These are phyloP conservation scores for Drosophila prolongata DNA, from an alignment of 2,888 invertebrate species.

Conservation along the genomic window DNA sequence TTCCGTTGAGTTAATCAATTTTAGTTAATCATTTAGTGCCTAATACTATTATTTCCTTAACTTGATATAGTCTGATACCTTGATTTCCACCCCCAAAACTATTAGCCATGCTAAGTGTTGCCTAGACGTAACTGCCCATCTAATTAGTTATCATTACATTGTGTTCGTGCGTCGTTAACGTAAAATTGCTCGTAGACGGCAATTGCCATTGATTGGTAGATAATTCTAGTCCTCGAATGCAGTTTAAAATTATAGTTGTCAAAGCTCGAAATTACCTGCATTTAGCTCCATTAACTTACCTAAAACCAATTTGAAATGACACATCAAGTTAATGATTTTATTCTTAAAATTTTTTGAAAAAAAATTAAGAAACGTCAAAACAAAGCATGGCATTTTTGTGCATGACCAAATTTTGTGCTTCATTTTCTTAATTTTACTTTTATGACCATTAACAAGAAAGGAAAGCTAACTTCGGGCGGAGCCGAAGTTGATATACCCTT, in stretches of 20 bases:
- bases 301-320: conserved; percentile 33
- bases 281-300: conserved; percentile 44
- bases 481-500: too few relatives aligned
- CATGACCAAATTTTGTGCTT: conserved; percentile 69
- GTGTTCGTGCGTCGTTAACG: conserved; percentile 30
- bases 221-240: conserved; percentile 20
- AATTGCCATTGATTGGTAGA: conserved; percentile 25
- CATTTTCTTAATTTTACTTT: conserved; percentile 5
- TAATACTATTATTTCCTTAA: conserved; percentile 25
- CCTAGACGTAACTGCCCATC: conserved; percentile 33
- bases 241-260: conserved; percentile 21
- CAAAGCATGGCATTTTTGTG: conserved; percentile 83
- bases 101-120: conserved; percentile 34
- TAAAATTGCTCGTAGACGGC: conserved; percentile 28
- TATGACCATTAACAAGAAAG: too few relatives aligned
- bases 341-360: conserved; percentile 16
- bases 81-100: conserved; percentile 1
- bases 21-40: conserved; percentile 27
- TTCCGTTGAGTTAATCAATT: conserved; percentile 11
- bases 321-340: conserved; percentile 35
- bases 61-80: conserved; percentile 4
- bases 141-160: conserved; percentile 27
- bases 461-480: too few relatives aligned
- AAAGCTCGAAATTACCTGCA: conserved; percentile 31
- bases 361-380: conserved; percentile 34